Percentiles rank a stretch among this genome's conserved stretches.
phyloP scores from a whole-genome alignment of 1,140 invertebrate species.

The Drosophila tropicalis region DNA sequence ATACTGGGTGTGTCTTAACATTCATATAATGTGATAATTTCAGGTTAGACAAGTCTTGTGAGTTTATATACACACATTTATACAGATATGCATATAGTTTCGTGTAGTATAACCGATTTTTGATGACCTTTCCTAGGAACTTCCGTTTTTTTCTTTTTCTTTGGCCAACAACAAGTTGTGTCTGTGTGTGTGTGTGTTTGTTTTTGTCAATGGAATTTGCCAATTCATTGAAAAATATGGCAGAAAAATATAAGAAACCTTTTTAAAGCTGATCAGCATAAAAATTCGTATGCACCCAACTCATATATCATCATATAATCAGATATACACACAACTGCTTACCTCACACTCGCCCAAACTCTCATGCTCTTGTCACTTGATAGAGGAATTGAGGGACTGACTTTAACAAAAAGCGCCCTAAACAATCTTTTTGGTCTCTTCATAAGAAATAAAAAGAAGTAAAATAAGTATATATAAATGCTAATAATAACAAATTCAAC shows the following conservation, averaged over 20 bases:
- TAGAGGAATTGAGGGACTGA: slow-evolving; percentile 17
- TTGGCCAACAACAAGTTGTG: slow-evolving; percentile 1
- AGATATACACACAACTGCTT: slow-evolving; percentile 47
- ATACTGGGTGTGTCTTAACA: slow-evolving; percentile 4
- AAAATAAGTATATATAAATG: slow-evolving; percentile 40
- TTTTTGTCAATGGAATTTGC: slow-evolving; percentile 56
- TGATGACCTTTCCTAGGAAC: slow-evolving; percentile 36
- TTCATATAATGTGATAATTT: slow-evolving; percentile 5
- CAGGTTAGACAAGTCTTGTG: slow-evolving; percentile 11
- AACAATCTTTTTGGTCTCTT: slow-evolving; percentile 40
- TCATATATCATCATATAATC: slow-evolving; percentile 56
- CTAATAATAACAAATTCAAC: slow-evolving; percentile 61
- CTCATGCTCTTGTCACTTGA: slow-evolving; percentile 41
- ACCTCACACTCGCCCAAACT: slow-evolving; percentile 37
- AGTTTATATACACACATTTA: not conserved
- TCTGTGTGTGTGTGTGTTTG: too few species aligned
- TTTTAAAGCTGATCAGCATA: slow-evolving; percentile 17
- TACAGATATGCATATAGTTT: not conserved
- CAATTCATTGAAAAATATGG: slow-evolving; percentile 40
- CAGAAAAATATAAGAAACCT: slow-evolving; percentile 33
- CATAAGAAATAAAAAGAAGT: slow-evolving; percentile 25
- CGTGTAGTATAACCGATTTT: too few species aligned
- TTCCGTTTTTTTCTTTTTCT: slow-evolving; percentile 31
- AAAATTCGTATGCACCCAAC: slow-evolving; percentile 11
- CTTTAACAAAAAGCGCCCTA: slow-evolving; percentile 11